Evolutionary conservation across 1,140 invertebrate species (phyloP), one percentile per base, ranked within the genome.

Genomic region (Ceratitis capitata): DNA sequence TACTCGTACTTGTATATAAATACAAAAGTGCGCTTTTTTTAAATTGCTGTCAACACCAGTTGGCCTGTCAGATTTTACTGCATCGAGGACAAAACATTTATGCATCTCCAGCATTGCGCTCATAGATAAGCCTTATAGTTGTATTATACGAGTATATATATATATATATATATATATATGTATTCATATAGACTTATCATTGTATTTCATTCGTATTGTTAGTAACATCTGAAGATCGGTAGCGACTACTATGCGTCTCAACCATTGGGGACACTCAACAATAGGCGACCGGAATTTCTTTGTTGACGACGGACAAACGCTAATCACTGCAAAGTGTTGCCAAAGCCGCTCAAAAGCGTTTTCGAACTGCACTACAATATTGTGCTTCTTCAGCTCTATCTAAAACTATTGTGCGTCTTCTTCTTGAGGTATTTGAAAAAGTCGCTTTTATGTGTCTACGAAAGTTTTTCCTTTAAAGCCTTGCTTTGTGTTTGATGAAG

Each of bases 11-110:
- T 47, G 45, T 16, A 53, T 53, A 16, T 53, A 19, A 19, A 19
- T 16, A 16, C 16, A 53, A 19, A 19, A 53, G n/a, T 19, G 35
- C 14, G 16, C 61, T 35, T 35, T 69, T 35, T 29, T 69, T 35
- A 69, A 69, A 35, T 69, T 39, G 61, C 61, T 69, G 61, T 69
- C 61, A 69, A 35, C 61, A 32, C 61, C 61, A n/a, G 16, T 35
- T 19, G 12, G 32, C 16, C 12, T 69, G 61, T 69, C 32, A 69
- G 39, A 69, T 35, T 12, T 32, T 35, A 32, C 61, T 69, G 19
- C 3, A 69, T 16, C 7, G 29, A 69, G n/a, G 2, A 61, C 29
- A 69, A 69, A 69, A 69, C 5, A 7, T 19, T 12, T 69, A 6
- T n/a, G 39, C 32, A 69, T 19, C 61, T 6, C 1, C 29, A 35